Evolutionary conservation across 2,113 vertebrate genomes (phyloP).

Genomic region (Bos taurus): DNA sequence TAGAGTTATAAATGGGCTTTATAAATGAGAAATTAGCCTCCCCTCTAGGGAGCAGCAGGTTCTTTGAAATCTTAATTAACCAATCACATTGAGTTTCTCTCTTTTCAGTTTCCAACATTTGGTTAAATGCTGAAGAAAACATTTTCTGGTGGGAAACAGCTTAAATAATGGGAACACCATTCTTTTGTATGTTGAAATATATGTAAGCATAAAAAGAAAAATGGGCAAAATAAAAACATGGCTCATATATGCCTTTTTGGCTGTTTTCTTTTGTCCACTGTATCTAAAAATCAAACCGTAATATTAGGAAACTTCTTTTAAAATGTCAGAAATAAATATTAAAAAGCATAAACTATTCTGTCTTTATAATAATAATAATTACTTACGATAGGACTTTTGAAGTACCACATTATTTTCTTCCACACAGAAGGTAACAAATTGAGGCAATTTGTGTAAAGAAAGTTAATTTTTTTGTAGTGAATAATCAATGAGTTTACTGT

Average conservation of each 20-base stretch:
- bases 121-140: slow-evolving; percentile 54
- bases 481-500: neutral
- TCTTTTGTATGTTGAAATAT: slow-evolving; percentile 22
- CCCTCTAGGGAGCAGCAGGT: slow-evolving; percentile 50
- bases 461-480: neutral
- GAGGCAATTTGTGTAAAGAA: slow-evolving; percentile 10
- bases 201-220: neutral
- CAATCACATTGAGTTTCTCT: slow-evolving; percentile 18
- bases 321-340: neutral
- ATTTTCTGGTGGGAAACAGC: neutral
- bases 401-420: slow-evolving; percentile 2
- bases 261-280: slow-evolving; percentile 4
- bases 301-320: neutral
- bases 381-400: neutral
- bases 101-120: slow-evolving; percentile 47
- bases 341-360: neutral
- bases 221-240: neutral
- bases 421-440: neutral
- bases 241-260: neutral
- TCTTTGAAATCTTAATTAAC: slow-evolving; percentile 67
- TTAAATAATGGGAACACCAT: neutral
- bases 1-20: slow-evolving; percentile 62
- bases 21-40: slow-evolving; percentile 65
- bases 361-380: neutral
- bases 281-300: neutral